Evolutionary conservation across 1,140 invertebrate genomes (phyloP), one percentile per base, ranked within the genome.

Genomic region (Eupristina koningsbergeri): DNA sequence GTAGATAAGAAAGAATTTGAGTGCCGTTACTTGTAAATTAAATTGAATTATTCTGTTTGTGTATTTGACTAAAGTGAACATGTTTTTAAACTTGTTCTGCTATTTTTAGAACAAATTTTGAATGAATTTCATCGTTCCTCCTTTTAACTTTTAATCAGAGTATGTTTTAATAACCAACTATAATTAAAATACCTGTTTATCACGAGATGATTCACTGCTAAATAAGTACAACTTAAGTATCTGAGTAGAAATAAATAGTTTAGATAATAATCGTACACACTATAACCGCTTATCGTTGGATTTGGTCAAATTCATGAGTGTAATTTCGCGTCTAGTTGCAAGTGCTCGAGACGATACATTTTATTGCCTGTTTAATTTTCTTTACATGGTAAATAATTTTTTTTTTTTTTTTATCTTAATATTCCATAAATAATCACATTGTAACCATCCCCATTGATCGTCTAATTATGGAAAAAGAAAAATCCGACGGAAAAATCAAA

Each of bases 1-100:
- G 67, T 41, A 22, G 36, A 71, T 71, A 71, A 71, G 39, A 71
- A 71, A 71, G 36, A 71, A 71, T 71, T 71, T n/a, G 36, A 6
- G 26, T 71, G 36, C 36, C 67, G 67, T 71, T 71, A 71, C 19
- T n/a, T n/a, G 39, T 6, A n/a, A 41, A 71, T 71, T 71, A 71
- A n/a, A 71, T 41, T 41, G 67, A 41, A 71, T 71, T 41, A 71
- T 71, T 36, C 36, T 22, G 41, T 71, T 41, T n/a, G 19, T 22
- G 36, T 71, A 13, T 7, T n/a, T 9, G 3, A 36, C 26, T 19
- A 17, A 11, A 71, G 41, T 11, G 22, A 41, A 36, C 9, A 36
- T 67, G 9, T 69, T 22, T 0, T 36, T n/a, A 17, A 22, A 71
- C 36, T 36, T 11, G 8, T 8, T 9, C 8, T 5, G 8, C 22